A percentile compares a stretch with the other conserved stretches of the same genome.
These are phyloP conservation scores for Macquaria australasica DNA, from an alignment of 2,113 vertebrate genomes.

Conservation along the genomic window DNA sequence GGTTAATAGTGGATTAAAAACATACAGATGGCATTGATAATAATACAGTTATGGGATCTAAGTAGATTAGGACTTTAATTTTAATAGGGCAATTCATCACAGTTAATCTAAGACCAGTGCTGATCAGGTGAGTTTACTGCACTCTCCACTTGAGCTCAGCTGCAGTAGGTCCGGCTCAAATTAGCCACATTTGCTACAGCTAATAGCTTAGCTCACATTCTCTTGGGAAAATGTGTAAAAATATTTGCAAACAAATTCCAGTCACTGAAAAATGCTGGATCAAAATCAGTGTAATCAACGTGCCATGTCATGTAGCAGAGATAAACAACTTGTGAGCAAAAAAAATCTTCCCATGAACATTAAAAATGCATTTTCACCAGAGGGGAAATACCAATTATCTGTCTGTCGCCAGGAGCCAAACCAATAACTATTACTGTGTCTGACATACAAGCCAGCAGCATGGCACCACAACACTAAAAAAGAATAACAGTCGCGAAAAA, in stretches of 20 bases:
- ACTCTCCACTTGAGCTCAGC: neutral
- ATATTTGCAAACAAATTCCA: neutral
- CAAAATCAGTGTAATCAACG: conserved; percentile 16
- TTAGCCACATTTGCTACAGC: neutral
- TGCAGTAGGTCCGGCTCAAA: neutral
- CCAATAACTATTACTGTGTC: conserved; percentile 4
- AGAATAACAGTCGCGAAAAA: neutral
- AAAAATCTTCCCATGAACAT: conserved; percentile 30
- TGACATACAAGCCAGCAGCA: conserved; percentile 14
- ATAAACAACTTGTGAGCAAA: conserved; percentile 25
- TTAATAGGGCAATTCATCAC: neutral
- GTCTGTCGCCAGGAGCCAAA: conserved; percentile 34
- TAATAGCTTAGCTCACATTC: conserved; percentile 1
- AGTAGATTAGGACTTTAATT: neutral
- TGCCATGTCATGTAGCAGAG: neutral
- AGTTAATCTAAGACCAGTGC: neutral
- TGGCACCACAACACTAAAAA: neutral
- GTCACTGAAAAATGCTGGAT: neutral
- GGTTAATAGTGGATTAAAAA: neutral
- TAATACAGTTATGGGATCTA: neutral
- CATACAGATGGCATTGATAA: neutral
- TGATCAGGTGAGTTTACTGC: neutral
- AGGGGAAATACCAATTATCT: conserved; percentile 34
- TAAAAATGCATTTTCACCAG: conserved; percentile 31
- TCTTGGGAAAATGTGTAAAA: neutral